These are phyloP conservation scores for Sander vitreus DNA, from an alignment of 2,113 vertebrate genomes.

Conservation along the genomic window DNA sequence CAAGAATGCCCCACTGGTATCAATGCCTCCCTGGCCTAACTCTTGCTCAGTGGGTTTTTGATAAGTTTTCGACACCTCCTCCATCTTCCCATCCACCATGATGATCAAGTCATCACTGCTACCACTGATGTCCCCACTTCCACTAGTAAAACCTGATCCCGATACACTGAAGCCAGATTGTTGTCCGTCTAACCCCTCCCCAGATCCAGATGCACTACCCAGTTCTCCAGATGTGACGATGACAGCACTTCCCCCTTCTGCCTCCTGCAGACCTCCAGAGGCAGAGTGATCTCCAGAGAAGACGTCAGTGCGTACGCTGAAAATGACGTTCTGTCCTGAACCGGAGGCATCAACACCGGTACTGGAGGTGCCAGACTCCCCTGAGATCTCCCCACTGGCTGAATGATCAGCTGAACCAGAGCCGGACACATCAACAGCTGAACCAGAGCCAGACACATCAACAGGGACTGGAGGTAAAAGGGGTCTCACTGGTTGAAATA, in stretches of 20 bases:
- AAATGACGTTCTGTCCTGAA: conserved; percentile 63
- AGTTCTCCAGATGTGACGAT: conserved; percentile 52
- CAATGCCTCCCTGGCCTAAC: conserved; percentile 81
- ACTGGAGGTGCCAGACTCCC: conserved; percentile 22
- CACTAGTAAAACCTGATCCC: conserved; percentile 67
- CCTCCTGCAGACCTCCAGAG: conserved; percentile 68
- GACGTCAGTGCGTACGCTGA: conserved; percentile 42
- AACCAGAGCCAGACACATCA: conserved; percentile 73
- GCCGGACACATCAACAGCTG: conserved; percentile 68
- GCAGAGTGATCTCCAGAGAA: conserved; percentile 67
- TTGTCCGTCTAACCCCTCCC: conserved; percentile 21
- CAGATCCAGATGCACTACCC: conserved; percentile 71
- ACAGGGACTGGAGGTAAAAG: conserved; percentile 71
- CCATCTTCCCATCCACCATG: conserved; percentile 81
- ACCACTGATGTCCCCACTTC: conserved; percentile 70
- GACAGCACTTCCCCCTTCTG: conserved; percentile 56
- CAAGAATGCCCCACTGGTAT: conserved; percentile 77
- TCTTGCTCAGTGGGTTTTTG: conserved; percentile 80
- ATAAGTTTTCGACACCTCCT: conserved; percentile 76
- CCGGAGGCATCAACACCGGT: conserved; percentile 65
- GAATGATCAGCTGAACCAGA: conserved; percentile 70
- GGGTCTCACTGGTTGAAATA: conserved; percentile 77
- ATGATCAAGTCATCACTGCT: conserved; percentile 81
- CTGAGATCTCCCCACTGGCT: conserved; percentile 74
- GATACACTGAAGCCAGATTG: conserved; percentile 76